phyloP scores from a whole-genome alignment of 2,888 invertebrate species.

The Oscheius onirici region DNA sequence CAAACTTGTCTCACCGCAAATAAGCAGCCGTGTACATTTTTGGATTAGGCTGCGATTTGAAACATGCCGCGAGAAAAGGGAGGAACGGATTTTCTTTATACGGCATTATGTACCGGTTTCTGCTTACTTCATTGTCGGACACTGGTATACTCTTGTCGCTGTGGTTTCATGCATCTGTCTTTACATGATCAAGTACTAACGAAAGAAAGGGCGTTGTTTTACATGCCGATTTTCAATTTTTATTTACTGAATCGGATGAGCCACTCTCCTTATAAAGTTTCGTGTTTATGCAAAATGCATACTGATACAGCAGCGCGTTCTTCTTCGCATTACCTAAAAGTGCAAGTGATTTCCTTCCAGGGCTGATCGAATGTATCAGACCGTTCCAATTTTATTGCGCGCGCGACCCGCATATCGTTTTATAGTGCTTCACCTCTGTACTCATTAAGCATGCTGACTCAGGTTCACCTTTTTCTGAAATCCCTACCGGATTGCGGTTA shows the following conservation, averaged over 20 bases:
- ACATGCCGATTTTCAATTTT: too few relatives aligned
- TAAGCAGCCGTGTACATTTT: conserved; percentile 18
- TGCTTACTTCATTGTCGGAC: too few relatives aligned
- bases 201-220: too few relatives aligned
- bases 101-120: too few relatives aligned
- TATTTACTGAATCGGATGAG: too few relatives aligned
- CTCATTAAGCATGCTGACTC: neutral
- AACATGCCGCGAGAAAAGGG: conserved; percentile 19
- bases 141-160: too few relatives aligned
- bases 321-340: neutral
- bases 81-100: conserved; percentile 2
- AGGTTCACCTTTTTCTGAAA: neutral
- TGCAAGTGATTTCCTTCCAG: conserved; percentile 27
- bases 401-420: conserved; percentile 31
- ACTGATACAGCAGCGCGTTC: too few relatives aligned
- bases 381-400: conserved; percentile 30
- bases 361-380: conserved; percentile 32
- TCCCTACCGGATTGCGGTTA: neutral
- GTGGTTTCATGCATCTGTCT: too few relatives aligned
- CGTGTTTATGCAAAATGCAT: too few relatives aligned
- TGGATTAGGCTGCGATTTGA: conserved; percentile 28
- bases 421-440: conserved; percentile 10
- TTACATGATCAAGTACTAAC: too few relatives aligned
- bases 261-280: too few relatives aligned
- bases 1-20: conserved; percentile 13